Evolutionary conservation across 92 coral and sea anemone genomes (phyloP).

Genomic region (Galaxea fascicularis): DNA sequence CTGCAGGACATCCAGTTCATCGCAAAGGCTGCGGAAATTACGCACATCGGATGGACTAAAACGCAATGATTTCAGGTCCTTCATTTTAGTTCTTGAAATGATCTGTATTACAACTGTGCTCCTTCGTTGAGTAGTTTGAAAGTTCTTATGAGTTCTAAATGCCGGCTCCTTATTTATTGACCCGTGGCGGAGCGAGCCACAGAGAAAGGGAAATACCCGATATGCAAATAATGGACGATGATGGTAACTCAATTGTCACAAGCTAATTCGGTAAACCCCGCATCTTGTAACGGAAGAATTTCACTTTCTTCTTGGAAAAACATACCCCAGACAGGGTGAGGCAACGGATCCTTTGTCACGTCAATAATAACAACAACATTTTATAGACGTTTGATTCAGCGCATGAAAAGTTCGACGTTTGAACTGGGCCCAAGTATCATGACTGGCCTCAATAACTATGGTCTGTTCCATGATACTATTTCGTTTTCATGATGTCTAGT

Average conservation of each 20-base stretch:
- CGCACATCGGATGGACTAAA: neutral
- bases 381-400: too few relatives aligned
- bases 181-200: neutral
- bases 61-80: conserved; percentile 3
- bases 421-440: too few relatives aligned
- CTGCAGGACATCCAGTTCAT: conserved; percentile 4
- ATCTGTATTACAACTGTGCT: neutral
- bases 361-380: neutral
- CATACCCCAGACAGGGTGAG: neutral
- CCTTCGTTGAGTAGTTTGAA: neutral
- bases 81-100: conserved; percentile 9
- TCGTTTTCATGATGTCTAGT: neutral
- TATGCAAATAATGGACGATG: neutral
- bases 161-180: neutral
- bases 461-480: neutral
- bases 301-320: neutral
- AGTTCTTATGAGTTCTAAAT: neutral
- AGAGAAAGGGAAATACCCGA: conserved; percentile 21
- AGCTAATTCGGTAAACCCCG: neutral
- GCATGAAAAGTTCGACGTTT: too few relatives aligned
- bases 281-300: neutral
- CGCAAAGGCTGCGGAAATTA: neutral
- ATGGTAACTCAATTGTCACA: neutral
- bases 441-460: neutral
- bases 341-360: neutral